A percentile compares a stretch with the other conserved stretches of the same genome.
Conservation (phyloP, 2,888 invertebrate genomes). For the Clistopyga incitator region DNA sequence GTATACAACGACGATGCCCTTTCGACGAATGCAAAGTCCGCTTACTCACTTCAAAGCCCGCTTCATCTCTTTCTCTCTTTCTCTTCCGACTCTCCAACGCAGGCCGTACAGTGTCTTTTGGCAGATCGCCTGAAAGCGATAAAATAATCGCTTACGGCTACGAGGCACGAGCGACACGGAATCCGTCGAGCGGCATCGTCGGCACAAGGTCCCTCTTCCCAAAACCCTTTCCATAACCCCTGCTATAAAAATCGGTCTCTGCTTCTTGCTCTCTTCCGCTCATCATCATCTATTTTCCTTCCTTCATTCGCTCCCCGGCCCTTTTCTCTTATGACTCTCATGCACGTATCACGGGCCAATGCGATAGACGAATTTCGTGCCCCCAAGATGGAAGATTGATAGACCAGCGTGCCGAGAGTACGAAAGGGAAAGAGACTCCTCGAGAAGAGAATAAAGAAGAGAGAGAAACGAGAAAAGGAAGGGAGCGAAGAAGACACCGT, state of each 20-base stretch:
- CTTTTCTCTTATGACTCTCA: slow-evolving; percentile 15
- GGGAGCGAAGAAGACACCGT: not conserved
- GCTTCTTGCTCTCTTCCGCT: slow-evolving; percentile 67
- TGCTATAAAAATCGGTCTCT: slow-evolving; percentile 29
- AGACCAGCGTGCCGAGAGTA: slow-evolving; percentile 62
- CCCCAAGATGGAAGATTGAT: slow-evolving; percentile 73
- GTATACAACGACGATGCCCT: slow-evolving; percentile 66
- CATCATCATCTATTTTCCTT: slow-evolving; percentile 51
- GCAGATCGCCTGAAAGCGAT: slow-evolving; percentile 80
- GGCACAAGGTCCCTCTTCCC: slow-evolving; percentile 14
- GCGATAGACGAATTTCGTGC: slow-evolving; percentile 59
- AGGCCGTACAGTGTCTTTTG: slow-evolving; percentile 70
- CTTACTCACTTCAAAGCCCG: slow-evolving; percentile 37
- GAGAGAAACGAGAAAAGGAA: not conserved
- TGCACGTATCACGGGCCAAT: slow-evolving; percentile 38
- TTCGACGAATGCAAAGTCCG: slow-evolving; percentile 69
- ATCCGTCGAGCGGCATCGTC: slow-evolving; percentile 24
- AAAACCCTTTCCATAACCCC: slow-evolving; percentile 14
- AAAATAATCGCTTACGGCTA: slow-evolving; percentile 82
- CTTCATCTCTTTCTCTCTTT: slow-evolving; percentile 27
- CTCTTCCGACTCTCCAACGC: slow-evolving; percentile 45
- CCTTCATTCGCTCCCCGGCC: not conserved
- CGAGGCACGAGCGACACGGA: slow-evolving; percentile 65
- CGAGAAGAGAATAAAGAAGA: slow-evolving; percentile 4
- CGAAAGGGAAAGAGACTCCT: slow-evolving; percentile 29